Conservation (phyloP, 2,888 invertebrate genomes). For the Andrena bicolor region DNA sequence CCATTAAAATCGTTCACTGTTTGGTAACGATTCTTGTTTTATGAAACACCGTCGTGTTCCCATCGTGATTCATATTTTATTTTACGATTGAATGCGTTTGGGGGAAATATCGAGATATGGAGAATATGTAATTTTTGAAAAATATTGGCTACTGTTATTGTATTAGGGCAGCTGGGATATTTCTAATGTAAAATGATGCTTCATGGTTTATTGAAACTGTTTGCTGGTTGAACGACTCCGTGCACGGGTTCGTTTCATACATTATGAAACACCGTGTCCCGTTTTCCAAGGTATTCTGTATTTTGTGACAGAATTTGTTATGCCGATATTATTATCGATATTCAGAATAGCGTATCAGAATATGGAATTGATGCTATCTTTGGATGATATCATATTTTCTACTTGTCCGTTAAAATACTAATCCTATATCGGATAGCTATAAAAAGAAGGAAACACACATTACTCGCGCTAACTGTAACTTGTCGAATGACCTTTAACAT, state of each 20-base stretch:
- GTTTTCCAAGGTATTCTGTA: constrained; percentile 6
- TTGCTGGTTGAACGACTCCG: background rate
- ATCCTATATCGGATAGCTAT: background rate
- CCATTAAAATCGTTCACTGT: background rate
- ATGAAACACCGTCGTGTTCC: constrained; percentile 1
- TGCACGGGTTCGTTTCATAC: background rate
- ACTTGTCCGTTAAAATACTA: background rate
- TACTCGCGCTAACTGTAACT: background rate
- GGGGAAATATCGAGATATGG: background rate
- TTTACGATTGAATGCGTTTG: constrained; percentile 19
- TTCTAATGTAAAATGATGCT: background rate
- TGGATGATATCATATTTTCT: background rate
- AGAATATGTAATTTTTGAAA: background rate
- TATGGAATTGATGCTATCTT: background rate
- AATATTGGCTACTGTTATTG: constrained; percentile 6
- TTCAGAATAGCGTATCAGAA: background rate
- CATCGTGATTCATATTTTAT: constrained; percentile 22
- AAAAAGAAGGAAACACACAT: background rate
- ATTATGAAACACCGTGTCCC: constrained; percentile 14
- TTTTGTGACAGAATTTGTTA: constrained; percentile 14
- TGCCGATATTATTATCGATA: constrained; percentile 9
- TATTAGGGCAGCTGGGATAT: background rate
- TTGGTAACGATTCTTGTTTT: constrained; percentile 1
- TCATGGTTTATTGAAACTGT: background rate
- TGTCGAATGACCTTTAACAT: too few relatives aligned